Base-by-base conservation (phyloP, 2,888 invertebrate genomes). In the Odontocolon sp. region DNA sequence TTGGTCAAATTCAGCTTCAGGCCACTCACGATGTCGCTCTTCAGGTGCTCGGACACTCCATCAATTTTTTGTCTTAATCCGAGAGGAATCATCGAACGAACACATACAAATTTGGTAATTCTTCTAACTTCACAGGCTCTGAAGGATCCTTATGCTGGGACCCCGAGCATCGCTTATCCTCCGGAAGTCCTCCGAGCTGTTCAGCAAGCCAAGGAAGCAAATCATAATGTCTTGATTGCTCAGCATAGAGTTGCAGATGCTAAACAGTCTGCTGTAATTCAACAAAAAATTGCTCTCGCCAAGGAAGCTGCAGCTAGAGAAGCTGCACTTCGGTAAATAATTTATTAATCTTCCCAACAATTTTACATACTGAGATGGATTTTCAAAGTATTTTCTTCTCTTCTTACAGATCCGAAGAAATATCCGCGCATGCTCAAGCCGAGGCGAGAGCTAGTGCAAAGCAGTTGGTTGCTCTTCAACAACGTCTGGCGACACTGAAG, bases 191-290 rank as follows among this genome's bases (percentile, higher is more conserved):
- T 95, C 0, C 93, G 94, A 31, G 94, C 95, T 0, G 93, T 95
- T 59, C 94, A 95, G 2, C 94, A 94, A 0, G 96, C 95, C 0
- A 95, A 95, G 83, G 94, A 95, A 78, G 95, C 95, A 0, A 94
- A 94, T 0, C 91, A 93, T 0, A 94, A 94, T 64, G 95, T 95
- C 3, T 92, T 94, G 84, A 91, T 94, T 9, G 95, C 95, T 0
- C 95, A 95, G 85, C 94, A 94, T 56, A 93, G 94, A 79, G 95
- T 95, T 21, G 93, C 94, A 31, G 94, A 94, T 0, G 95, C 94
- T 2, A 95, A 95, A 85, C 94, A 95, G 78, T 93, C 94, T 0
- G 94, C 95, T 0, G 88, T 95, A 3, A 92, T 94, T 81, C 95
- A 95, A 78, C 95, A 95, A 85, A 93, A 93, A 80, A 91, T 94